A percentile compares a stretch with the other conserved stretches of the same genome.
Conservation (phyloP, 2,113 vertebrate species). For the Misgurnus anguillicaudatus region DNA sequence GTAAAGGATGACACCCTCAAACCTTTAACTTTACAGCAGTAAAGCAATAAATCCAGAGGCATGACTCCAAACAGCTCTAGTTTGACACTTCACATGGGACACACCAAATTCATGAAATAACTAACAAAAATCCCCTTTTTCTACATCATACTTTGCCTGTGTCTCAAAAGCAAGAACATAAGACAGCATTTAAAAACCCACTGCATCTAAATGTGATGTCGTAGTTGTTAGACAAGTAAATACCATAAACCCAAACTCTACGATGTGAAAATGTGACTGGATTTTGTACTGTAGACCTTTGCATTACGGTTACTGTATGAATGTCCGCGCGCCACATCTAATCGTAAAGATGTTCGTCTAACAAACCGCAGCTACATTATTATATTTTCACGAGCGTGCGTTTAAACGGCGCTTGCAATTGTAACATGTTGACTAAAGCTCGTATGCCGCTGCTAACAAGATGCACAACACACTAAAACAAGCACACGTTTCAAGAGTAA, state of each 20-base stretch:
- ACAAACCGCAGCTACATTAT: background rate
- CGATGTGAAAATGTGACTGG: background rate
- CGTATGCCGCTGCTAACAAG: conserved; percentile 14
- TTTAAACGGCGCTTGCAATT: background rate
- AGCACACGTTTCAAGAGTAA: conserved; percentile 28
- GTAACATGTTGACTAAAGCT: conserved; percentile 3
- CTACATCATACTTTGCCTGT: background rate
- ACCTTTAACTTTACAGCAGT: conserved; percentile 19
- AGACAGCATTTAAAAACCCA: background rate
- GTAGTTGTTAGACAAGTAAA: background rate
- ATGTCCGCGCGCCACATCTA: background rate
- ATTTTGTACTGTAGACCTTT: background rate
- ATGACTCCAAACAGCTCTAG: background rate
- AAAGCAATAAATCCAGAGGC: background rate
- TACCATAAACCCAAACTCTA: conserved; percentile 13
- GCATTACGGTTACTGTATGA: background rate
- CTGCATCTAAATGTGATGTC: background rate
- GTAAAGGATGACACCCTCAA: background rate
- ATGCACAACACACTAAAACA: conserved; percentile 13
- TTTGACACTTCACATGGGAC: background rate
- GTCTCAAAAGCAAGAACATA: background rate
- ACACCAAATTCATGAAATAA: background rate
- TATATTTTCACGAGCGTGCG: background rate
- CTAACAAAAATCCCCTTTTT: background rate
- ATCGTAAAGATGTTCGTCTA: background rate